Percentiles rank a stretch among this genome's conserved stretches.
Conservation (phyloP, 2,797 vertebrate species). For the Thaleichthys pacificus region DNA sequence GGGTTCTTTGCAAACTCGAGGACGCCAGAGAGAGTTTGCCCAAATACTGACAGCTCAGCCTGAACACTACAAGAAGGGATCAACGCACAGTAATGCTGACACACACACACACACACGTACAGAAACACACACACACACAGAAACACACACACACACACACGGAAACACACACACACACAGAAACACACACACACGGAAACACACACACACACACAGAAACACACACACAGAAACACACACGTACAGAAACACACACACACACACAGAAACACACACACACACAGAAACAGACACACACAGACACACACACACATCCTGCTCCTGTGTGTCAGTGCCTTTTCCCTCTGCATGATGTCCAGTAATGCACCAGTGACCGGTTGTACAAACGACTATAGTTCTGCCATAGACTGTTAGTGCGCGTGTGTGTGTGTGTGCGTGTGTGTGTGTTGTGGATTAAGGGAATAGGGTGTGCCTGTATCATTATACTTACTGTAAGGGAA, state of each 20-base stretch:
- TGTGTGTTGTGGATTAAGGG: neutral
- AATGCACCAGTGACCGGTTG: conserved; percentile 32
- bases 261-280: neutral
- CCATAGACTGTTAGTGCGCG: conserved; percentile 30
- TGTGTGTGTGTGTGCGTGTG: neutral
- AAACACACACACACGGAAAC: conserved; percentile 5
- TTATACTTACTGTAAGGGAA: conserved; percentile 29
- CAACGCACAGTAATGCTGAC: neutral
- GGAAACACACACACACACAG: conserved; percentile 2
- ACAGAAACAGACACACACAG: neutral
- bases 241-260: conserved; percentile 4
- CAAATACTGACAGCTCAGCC: conserved; percentile 63
- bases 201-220: neutral
- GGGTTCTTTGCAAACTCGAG: conserved; percentile 91
- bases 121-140: conserved; percentile 6
- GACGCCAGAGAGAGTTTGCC: conserved; percentile 87
- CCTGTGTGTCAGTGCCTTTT: conserved; percentile 70
- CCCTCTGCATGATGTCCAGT: conserved; percentile 56
- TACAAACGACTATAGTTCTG: conserved; percentile 9
- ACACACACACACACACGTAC: neutral
- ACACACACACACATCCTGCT: conserved; percentile 20
- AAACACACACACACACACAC: conserved; percentile 2
- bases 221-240: conserved; percentile 4
- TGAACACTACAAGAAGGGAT: neutral
- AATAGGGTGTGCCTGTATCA: conserved; percentile 31